Evolutionary conservation across 2,797 vertebrate genomes (phyloP).

Genomic region (Distichodus sexfasciatus): DNA sequence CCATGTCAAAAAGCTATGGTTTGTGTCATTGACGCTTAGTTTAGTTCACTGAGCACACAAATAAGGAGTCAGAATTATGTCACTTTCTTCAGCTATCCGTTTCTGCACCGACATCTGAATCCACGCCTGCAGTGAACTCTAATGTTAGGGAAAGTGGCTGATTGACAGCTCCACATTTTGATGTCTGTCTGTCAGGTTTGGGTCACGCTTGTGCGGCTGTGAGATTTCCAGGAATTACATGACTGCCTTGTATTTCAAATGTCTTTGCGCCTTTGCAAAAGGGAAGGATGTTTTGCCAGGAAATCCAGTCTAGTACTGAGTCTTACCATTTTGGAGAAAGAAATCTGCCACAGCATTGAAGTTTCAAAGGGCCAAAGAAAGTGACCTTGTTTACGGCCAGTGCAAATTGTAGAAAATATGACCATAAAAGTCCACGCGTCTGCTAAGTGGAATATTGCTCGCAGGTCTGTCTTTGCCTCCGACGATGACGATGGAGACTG

Average conservation of each 20-base stretch:
- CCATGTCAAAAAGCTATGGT: background rate
- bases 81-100: slow-evolving; percentile 7
- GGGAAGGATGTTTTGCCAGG: background rate
- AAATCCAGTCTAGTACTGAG: background rate
- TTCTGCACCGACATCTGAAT: slow-evolving; percentile 8
- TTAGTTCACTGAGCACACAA: background rate
- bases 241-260: slow-evolving; percentile 4
- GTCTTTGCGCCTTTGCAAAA: background rate
- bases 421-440: slow-evolving; percentile 38
- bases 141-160: background rate
- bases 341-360: no score
- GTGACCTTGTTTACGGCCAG: background rate
- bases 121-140: background rate
- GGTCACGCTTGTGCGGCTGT: slow-evolving; percentile 4
- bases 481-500: slow-evolving; percentile 3
- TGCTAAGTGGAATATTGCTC: slow-evolving; percentile 31
- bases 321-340: no score
- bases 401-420: background rate
- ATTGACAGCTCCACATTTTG: slow-evolving; percentile 23
- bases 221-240: slow-evolving; percentile 9
- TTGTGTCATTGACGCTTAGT: background rate
- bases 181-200: slow-evolving; percentile 11
- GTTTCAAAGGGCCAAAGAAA: slow-evolving; percentile 1
- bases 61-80: background rate
- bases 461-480: slow-evolving; percentile 12